phyloP scores from a whole-genome alignment of 1,140 invertebrate genomes.

The Manduca sexta region DNA sequence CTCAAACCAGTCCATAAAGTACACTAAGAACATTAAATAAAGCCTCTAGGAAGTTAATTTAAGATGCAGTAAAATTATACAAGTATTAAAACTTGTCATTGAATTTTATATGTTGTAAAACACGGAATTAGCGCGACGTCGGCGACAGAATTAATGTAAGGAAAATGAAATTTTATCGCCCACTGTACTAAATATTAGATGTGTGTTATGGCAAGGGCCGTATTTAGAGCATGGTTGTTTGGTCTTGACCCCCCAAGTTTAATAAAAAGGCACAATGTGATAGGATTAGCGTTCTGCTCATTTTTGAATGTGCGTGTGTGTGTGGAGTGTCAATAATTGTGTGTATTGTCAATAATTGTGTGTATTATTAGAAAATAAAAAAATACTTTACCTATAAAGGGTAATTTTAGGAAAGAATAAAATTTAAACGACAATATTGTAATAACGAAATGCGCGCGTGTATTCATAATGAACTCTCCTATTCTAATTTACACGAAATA shows the following conservation, averaged over 20 bases:
- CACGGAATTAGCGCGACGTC: conserved; percentile 1
- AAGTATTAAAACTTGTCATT: conserved; percentile 16
- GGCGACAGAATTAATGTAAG: background rate
- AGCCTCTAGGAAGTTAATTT: conserved; percentile 5
- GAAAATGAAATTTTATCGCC: conserved; percentile 22
- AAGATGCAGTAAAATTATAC: conserved; percentile 12
- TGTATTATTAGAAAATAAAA: no score
- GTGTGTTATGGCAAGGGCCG: background rate
- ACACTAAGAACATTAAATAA: no score
- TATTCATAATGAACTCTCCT: conserved; percentile 54
- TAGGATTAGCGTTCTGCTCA: no score
- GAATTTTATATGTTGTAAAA: conserved; percentile 21
- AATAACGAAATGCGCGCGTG: conserved; percentile 45
- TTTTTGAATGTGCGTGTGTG: no score
- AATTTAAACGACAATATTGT: conserved; percentile 38
- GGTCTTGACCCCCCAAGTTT: no score
- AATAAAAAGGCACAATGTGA: no score
- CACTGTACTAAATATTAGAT: conserved; percentile 10
- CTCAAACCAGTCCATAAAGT: no score
- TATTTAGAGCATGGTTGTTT: background rate
- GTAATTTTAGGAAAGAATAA: conserved; percentile 6
- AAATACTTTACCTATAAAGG: conserved; percentile 2
- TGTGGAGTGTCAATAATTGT: no score
- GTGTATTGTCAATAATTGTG: no score
- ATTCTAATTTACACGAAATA: conserved; percentile 40